A percentile compares a stretch with the other conserved stretches of the same genome.
phyloP scores from a whole-genome alignment of 2,888 invertebrate genomes.

The Halictus ligatus region DNA sequence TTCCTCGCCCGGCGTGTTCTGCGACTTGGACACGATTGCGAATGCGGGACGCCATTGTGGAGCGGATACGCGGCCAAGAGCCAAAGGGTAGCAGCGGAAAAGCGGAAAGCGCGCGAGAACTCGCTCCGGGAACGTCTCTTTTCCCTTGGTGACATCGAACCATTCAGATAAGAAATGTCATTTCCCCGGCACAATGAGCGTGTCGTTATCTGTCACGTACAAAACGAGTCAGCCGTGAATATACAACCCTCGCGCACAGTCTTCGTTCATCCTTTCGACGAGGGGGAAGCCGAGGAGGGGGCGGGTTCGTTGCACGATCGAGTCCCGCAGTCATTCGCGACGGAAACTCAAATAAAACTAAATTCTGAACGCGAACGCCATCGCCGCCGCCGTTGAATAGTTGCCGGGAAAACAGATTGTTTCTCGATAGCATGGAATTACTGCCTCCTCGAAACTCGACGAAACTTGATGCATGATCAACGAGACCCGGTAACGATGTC shows the following conservation, averaged over 20 bases:
- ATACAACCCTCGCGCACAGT: slow-evolving; percentile 15
- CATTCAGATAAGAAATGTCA: slow-evolving; percentile 72
- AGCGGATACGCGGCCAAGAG: slow-evolving; percentile 1
- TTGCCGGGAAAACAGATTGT: slow-evolving; percentile 13
- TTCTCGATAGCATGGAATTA: slow-evolving; percentile 20
- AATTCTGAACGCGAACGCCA: neutral
- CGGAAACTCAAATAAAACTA: slow-evolving; percentile 44
- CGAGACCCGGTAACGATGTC: slow-evolving; percentile 11
- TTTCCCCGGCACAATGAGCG: slow-evolving; percentile 71
- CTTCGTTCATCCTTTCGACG: slow-evolving; percentile 16
- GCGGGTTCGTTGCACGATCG: slow-evolving; percentile 33
- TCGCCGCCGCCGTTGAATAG: slow-evolving; percentile 23
- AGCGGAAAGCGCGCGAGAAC: slow-evolving; percentile 10
- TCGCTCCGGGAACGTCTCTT: slow-evolving; percentile 38
- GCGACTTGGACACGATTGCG: neutral
- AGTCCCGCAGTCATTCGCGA: neutral
- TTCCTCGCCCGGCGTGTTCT: slow-evolving; percentile 45
- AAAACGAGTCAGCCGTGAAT: slow-evolving; percentile 55
- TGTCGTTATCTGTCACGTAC: slow-evolving; percentile 67
- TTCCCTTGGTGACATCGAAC: slow-evolving; percentile 52
- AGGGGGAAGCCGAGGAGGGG: neutral
- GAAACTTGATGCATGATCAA: slow-evolving; percentile 15
- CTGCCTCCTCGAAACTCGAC: neutral
- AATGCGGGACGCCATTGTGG: neutral
- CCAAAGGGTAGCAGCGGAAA: slow-evolving; percentile 4